These are phyloP conservation scores for Dipodomys merriami DNA, from an alignment of 2,113 vertebrate genomes.

Conservation along the genomic window DNA sequence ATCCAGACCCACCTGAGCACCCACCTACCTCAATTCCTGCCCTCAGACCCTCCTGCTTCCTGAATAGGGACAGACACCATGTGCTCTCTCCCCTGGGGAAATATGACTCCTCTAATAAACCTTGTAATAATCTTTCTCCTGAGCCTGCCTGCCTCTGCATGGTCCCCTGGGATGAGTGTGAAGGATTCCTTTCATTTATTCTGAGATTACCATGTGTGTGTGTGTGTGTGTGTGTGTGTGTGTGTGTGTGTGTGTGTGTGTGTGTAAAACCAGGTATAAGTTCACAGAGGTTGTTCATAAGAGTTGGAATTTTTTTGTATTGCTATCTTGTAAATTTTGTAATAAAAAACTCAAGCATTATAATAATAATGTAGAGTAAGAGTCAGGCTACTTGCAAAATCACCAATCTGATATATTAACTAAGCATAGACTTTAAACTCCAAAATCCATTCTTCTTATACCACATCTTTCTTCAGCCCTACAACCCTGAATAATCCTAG, in stretches of 20 bases:
- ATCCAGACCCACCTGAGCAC: too few species aligned
- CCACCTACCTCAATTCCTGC: too few species aligned
- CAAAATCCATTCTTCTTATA: not conserved
- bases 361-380: not conserved
- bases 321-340: not conserved
- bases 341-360: not conserved
- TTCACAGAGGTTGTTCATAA: not conserved
- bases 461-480: not conserved
- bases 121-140: too few species aligned
- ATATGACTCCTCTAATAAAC: too few species aligned
- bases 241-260: too few species aligned
- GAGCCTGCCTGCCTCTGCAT: too few species aligned
- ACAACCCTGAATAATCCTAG: not conserved
- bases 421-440: constrained; percentile 1
- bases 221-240: not conserved
- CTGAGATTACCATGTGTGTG: not conserved
- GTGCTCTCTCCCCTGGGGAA: too few species aligned
- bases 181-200: not conserved
- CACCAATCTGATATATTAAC: not conserved
- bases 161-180: too few species aligned
- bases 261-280: not conserved
- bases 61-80: too few species aligned
- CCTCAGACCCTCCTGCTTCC: too few species aligned
- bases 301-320: not conserved
- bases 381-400: not conserved